Evolutionary conservation across 2,113 vertebrate species (phyloP), one percentile per base, ranked within the genome.

Genomic region (Seriola dumerili): DNA sequence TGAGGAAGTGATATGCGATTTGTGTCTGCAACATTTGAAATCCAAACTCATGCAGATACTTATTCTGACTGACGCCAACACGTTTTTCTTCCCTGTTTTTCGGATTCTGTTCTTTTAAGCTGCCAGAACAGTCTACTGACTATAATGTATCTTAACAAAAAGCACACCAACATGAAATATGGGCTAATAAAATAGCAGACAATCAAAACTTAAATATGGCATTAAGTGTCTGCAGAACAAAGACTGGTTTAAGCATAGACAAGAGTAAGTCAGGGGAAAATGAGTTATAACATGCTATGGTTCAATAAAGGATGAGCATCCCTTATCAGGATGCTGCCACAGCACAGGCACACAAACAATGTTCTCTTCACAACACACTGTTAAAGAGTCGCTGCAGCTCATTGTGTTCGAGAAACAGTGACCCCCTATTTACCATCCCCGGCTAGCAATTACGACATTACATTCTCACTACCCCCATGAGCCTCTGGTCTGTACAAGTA

Each of bases 391-490:
- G 84, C 67, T 73, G 75, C 72, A 76, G 87, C 81, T 87, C 76
- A 93, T 92, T 94, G 94, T 94, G 86, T 83, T 88, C 75, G 67
- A 80, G 46, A 89, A 91, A 91, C 86, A 93, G 79, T 85, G 91
- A 78, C 78, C 85, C 82, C 81, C 83, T 86, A 90, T 92, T 91
- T 87, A 91, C 79, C 65, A 85, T 81, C 63, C 75, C 80, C 62
- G 48, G 89, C 80, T 85, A 84, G 73, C 86, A 90, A 94, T 90
- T 91, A 94, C 85, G 62, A 81, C 89, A 87, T 82, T 71, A 74
- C 77, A 88, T 85, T 91, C 84, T 82, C 65, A 63, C 76, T 70
- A 67, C 70, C 81, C 73, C 79, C 70, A 42, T 75, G 55, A 88
- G 64, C 65, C 78, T 78, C 86, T 58, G 61, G 70, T 72, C 85